Evolutionary conservation across 2,113 vertebrate species (phyloP).

Genomic region (Mesoclemmys tuberculata): DNA sequence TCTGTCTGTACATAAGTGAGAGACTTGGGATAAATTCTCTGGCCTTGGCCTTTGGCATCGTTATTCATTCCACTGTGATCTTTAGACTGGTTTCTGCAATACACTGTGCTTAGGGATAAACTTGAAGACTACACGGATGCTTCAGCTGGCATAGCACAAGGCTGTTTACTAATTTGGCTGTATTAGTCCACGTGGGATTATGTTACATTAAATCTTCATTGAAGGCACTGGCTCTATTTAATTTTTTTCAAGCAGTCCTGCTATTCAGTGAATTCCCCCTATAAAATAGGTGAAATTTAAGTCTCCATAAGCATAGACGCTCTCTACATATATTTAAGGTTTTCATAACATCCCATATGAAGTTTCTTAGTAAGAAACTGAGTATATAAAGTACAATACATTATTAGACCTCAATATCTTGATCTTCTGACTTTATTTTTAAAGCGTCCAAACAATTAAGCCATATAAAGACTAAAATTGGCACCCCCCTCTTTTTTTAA

Average conservation of each 20-base stretch:
- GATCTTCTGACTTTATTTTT: not conserved
- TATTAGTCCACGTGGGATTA: constrained; percentile 8
- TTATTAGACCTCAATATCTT: not conserved
- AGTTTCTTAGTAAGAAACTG: not conserved
- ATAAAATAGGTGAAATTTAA: not conserved
- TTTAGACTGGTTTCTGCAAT: constrained; percentile 25
- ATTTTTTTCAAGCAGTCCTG: not conserved
- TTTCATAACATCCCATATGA: not conserved
- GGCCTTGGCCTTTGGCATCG: constrained; percentile 17
- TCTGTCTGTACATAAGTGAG: not conserved
- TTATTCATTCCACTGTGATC: constrained; percentile 31
- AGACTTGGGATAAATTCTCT: not conserved
- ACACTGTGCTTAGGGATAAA: not conserved
- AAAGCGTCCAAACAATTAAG: not conserved
- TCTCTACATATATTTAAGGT: not conserved
- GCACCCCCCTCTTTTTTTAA: not conserved
- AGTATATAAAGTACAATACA: not conserved
- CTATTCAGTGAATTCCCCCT: not conserved
- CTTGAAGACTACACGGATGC: constrained; percentile 3
- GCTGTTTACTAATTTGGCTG: not conserved
- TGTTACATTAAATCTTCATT: not conserved
- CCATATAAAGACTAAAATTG: not conserved
- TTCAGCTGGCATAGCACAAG: constrained; percentile 25
- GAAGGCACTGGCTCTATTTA: not conserved
- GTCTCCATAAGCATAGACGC: not conserved